phyloP scores from a whole-genome alignment of 2,113 vertebrate genomes.

The Spea bombifrons region DNA sequence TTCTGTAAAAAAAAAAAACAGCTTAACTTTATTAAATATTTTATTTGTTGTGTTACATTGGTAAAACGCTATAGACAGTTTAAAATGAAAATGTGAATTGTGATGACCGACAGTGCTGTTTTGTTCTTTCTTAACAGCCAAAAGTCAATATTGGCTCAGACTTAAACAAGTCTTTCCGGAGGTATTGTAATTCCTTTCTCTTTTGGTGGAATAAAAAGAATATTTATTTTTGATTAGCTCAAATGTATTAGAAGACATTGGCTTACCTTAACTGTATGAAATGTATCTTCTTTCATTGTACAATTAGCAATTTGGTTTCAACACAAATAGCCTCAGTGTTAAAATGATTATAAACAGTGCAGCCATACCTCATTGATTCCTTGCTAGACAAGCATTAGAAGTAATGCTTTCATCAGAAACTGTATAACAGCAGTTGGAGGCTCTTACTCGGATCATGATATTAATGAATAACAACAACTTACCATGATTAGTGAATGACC shows the following conservation, averaged over 20 bases:
- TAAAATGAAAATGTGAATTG: background rate
- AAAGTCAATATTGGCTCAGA: slow-evolving; percentile 30
- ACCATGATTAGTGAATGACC: slow-evolving; percentile 7
- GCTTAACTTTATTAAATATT: slow-evolving; percentile 22
- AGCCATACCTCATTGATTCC: slow-evolving; percentile 35
- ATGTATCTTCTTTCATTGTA: slow-evolving; percentile 16
- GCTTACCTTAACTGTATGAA: background rate
- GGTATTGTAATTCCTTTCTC: slow-evolving; percentile 5
- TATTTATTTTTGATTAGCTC: slow-evolving; percentile 27
- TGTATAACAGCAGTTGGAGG: slow-evolving; percentile 23
- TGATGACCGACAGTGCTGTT: background rate
- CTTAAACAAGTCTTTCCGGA: slow-evolving; percentile 8
- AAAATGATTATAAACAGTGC: slow-evolving; percentile 30
- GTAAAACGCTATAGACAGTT: background rate
- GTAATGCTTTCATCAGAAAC: slow-evolving; percentile 32
- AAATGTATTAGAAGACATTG: slow-evolving; percentile 10
- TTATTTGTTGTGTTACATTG: slow-evolving; percentile 11
- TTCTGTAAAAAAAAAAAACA: slow-evolving; percentile 7
- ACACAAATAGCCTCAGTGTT: slow-evolving; percentile 28
- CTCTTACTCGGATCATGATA: slow-evolving; percentile 7
- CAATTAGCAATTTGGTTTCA: slow-evolving; percentile 22
- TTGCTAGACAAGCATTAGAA: slow-evolving; percentile 34
- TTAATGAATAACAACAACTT: slow-evolving; percentile 15
- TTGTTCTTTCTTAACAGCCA: slow-evolving; percentile 5
- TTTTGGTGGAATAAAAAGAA: slow-evolving; percentile 10